Conservation (phyloP, 2,113 vertebrate species). For the Podarcis cretensis region DNA sequence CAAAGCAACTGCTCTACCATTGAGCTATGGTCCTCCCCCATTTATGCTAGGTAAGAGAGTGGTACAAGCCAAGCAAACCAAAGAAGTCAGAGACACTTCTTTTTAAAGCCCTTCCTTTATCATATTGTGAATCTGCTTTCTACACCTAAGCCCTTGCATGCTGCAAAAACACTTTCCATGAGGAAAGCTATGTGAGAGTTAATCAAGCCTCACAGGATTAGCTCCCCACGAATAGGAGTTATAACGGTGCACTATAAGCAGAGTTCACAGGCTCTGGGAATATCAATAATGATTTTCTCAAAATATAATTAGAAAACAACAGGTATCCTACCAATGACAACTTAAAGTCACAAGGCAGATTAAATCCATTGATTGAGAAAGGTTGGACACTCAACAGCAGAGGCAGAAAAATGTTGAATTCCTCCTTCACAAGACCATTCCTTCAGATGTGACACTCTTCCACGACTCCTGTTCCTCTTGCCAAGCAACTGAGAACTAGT, state of each 20-base stretch:
- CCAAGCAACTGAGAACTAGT: not conserved
- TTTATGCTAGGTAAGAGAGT: too few relatives aligned
- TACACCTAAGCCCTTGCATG: not conserved
- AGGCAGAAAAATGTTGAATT: not conserved
- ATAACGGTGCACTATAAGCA: not conserved
- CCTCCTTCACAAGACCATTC: not conserved
- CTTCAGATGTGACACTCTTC: not conserved
- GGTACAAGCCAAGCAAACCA: too few relatives aligned
- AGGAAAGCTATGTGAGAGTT: conserved; percentile 26
- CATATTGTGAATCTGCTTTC: conserved; percentile 21
- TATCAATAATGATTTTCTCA: conserved; percentile 8
- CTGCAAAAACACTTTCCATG: conserved; percentile 20
- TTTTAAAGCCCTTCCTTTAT: not conserved
- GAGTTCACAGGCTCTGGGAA: conserved; percentile 17
- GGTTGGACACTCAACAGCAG: not conserved
- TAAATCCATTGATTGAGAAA: not conserved
- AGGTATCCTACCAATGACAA: conserved; percentile 16
- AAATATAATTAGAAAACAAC: conserved; percentile 1
- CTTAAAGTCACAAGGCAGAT: conserved; percentile 1
- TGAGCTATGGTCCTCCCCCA: too few relatives aligned
- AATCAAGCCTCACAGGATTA: conserved; percentile 32
- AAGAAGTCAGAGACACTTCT: not conserved
- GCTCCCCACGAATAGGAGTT: conserved; percentile 19
- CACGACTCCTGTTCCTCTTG: not conserved
- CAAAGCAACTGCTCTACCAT: too few relatives aligned